Evolutionary conservation across 2,113 vertebrate genomes (phyloP).

Genomic region (Oreochromis aureus): DNA sequence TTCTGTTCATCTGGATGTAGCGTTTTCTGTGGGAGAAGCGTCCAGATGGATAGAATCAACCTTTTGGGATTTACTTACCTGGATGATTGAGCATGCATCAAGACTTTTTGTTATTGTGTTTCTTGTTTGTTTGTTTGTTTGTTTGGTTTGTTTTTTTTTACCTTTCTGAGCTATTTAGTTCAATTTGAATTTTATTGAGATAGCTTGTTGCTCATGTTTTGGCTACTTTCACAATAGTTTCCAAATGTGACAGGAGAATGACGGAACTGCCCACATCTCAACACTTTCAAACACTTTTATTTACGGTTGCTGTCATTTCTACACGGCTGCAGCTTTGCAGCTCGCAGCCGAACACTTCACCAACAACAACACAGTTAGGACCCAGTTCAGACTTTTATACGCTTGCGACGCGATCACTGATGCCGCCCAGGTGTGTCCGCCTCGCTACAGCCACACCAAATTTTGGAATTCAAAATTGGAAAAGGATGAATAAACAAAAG

Average conservation of each 20-base stretch:
- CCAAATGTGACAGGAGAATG: neutral
- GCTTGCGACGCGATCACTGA: neutral
- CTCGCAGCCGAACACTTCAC: neutral
- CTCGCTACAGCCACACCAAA: neutral
- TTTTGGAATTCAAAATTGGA: neutral
- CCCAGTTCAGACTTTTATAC: neutral
- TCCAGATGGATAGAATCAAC: neutral
- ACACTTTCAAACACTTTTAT: neutral
- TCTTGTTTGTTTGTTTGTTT: neutral
- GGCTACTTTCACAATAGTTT: neutral
- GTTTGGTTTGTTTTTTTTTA: neutral
- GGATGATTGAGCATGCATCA: neutral
- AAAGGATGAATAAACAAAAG: neutral
- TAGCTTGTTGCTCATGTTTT: neutral
- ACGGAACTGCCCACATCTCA: neutral
- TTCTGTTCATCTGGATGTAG: neutral
- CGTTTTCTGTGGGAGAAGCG: neutral
- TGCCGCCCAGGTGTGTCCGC: neutral
- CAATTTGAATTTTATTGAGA: neutral
- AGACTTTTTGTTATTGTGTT: neutral
- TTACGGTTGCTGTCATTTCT: neutral
- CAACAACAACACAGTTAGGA: neutral
- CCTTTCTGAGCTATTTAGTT: neutral
- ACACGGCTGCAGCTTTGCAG: neutral
- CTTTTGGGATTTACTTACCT: neutral